Percentiles rank a stretch among this genome's conserved stretches.
Conservation (phyloP, 2,113 vertebrate species). For the Perca schrenkii region DNA sequence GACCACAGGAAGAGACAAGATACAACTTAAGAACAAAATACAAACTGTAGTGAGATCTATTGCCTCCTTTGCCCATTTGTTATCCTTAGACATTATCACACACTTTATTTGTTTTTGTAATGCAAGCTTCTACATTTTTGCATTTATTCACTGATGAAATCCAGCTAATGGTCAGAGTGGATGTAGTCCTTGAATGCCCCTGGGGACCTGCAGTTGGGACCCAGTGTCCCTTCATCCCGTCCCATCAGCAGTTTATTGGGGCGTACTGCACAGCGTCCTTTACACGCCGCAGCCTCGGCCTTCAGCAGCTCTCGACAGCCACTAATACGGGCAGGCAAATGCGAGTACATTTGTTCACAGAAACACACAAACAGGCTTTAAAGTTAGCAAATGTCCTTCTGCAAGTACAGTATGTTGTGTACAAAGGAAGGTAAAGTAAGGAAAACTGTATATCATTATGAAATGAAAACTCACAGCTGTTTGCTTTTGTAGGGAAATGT, state of each 20-base stretch:
- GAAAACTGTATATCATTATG: neutral
- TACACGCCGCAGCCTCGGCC: slow-evolving; percentile 14
- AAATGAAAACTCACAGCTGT: neutral
- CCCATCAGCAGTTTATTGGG: slow-evolving; percentile 54
- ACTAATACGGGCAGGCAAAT: neutral
- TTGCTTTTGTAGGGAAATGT: neutral
- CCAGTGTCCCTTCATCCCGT: slow-evolving; percentile 25
- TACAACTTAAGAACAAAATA: too few species aligned
- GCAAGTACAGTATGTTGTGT: neutral
- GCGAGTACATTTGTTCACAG: neutral
- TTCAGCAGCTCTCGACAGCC: slow-evolving; percentile 19
- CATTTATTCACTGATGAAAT: slow-evolving; percentile 10
- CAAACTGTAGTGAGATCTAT: neutral
- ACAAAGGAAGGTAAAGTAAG: neutral
- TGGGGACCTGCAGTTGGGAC: neutral
- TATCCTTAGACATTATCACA: neutral
- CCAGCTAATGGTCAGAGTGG: slow-evolving; percentile 18
- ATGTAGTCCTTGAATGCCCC: slow-evolving; percentile 37
- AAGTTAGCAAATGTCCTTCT: neutral
- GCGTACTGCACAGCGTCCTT: slow-evolving; percentile 12
- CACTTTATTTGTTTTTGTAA: neutral
- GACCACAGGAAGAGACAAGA: neutral
- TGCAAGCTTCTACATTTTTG: neutral
- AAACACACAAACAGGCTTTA: neutral
- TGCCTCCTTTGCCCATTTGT: neutral